Conservation (phyloP, 37 sponge, comb jelly and placozoan genomes). For the Halichondria panicea region DNA sequence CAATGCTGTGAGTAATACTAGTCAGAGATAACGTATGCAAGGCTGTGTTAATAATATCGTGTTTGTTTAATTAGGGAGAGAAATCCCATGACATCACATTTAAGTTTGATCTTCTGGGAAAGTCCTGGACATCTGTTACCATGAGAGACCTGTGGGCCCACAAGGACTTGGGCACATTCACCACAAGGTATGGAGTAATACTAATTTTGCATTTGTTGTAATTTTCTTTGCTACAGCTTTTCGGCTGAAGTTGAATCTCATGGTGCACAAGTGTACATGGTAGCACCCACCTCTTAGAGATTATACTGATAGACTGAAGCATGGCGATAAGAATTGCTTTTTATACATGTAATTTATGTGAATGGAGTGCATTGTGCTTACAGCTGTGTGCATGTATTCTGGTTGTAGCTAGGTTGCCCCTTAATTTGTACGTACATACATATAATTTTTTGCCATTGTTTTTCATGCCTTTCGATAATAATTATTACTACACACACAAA, state of each 20-base stretch:
- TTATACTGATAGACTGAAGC: too few species aligned
- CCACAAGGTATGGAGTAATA: constrained; percentile 5
- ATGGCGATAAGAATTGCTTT: too few species aligned
- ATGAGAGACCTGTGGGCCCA: constrained; percentile 69
- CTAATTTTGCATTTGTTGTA: neutral
- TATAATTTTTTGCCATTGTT: too few species aligned
- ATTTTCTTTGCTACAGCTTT: constrained; percentile 10
- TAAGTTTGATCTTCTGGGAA: constrained; percentile 30
- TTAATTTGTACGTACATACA: too few species aligned
- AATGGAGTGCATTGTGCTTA: too few species aligned
- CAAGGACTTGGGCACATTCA: constrained; percentile 37
- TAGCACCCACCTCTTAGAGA: too few species aligned
- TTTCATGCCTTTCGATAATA: too few species aligned
- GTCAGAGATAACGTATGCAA: neutral
- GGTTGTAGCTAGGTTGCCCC: too few species aligned
- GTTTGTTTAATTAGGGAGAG: constrained; percentile 3
- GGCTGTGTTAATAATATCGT: neutral
- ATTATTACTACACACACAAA: too few species aligned
- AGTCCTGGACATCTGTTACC: constrained; percentile 1
- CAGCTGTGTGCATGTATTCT: too few species aligned
- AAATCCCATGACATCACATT: constrained; percentile 41
- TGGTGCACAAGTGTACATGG: constrained; percentile 41
- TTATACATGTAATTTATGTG: too few species aligned
- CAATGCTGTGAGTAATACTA: constrained; percentile 58
- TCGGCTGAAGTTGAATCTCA: constrained; percentile 44